Percentiles rank a stretch among this genome's conserved stretches.
Conservation (phyloP, 2,888 invertebrate genomes). For the Ectemnius lituratus region DNA sequence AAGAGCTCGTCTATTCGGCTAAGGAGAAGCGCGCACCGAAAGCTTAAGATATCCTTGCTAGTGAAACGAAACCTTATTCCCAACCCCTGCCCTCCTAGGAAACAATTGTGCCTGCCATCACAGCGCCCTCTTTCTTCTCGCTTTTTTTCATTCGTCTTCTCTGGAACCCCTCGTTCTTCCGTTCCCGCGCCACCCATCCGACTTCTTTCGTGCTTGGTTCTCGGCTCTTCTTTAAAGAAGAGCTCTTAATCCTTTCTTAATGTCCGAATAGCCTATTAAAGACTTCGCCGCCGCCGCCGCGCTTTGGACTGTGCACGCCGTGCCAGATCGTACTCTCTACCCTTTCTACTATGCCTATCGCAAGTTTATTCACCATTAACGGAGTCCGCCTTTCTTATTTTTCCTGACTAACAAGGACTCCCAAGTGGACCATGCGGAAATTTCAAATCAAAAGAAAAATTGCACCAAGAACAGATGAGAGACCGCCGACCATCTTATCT, state of each 20-base stretch:
- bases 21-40: not conserved
- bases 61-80: constrained; percentile 19
- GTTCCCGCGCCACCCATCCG: not conserved
- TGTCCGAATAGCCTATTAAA: constrained; percentile 30
- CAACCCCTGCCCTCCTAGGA: constrained; percentile 1
- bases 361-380: constrained; percentile 21
- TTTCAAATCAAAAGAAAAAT: constrained; percentile 17
- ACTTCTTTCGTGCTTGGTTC: not conserved
- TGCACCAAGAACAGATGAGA: not conserved
- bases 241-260: constrained; percentile 30
- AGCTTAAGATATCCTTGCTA: constrained; percentile 26
- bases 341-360: constrained; percentile 13
- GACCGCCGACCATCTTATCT: not conserved
- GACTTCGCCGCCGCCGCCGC: not conserved
- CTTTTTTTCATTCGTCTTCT: constrained; percentile 4
- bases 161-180: not conserved
- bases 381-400: constrained; percentile 12
- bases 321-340: too few species aligned
- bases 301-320: not conserved
- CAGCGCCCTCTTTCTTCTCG: not conserved
- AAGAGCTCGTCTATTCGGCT: constrained; percentile 34
- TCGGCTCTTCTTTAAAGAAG: constrained; percentile 5
- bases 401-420: not conserved
- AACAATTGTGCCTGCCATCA: constrained; percentile 23
- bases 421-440: constrained; percentile 1